Evolutionary conservation across 2,797 vertebrate species (phyloP), one percentile per base, ranked within the genome.

Genomic region (Pempheris klunzingeri): DNA sequence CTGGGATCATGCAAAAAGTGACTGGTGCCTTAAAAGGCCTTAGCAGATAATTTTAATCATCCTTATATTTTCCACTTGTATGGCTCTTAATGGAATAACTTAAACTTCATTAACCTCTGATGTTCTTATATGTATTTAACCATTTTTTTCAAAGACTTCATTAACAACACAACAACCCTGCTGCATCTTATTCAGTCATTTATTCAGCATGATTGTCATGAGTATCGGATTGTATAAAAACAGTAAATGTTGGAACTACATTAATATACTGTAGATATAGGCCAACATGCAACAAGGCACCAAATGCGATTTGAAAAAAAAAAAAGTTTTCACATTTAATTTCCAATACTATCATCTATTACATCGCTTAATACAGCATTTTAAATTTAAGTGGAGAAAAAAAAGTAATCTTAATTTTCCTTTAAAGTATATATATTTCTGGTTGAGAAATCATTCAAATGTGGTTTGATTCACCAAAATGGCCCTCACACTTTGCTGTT

Each of bases 161-260:
- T 62, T 15, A 30, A 76, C 8, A 74, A 41, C 41, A 47, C 54
- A 80, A 57, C 24, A 30, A 67, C 57, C 15, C 8, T 32, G 6
- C 15, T 20, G 12, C 57, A 36, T 81, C 3, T 44, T 39, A 58
- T 66, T 81, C 41, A 77, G 60, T 79, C 12, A 70, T 90, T 92
- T 92, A 92, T 89, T 92, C 43, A 68, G 66, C 20, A 71, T 84
- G 17, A 81, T 96, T 80, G 92, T 93, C 59, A 95, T 87, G 67
- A 83, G 28, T 87, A 67, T 71, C 58, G 18, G 22, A 76, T 57
- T 69, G 63, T 78, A 74, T 53, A 88, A 90, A 32, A 87, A 87
- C 43, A 9, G 34, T 70, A 69, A 77, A 69, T 79, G 44, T 65
- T 76, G 57, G 67, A 34, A 17, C 55, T 80, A 82, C 63, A 76